Evolutionary conservation across 2,888 invertebrate species (phyloP).

Genomic region (Drosophila phalerata): DNA sequence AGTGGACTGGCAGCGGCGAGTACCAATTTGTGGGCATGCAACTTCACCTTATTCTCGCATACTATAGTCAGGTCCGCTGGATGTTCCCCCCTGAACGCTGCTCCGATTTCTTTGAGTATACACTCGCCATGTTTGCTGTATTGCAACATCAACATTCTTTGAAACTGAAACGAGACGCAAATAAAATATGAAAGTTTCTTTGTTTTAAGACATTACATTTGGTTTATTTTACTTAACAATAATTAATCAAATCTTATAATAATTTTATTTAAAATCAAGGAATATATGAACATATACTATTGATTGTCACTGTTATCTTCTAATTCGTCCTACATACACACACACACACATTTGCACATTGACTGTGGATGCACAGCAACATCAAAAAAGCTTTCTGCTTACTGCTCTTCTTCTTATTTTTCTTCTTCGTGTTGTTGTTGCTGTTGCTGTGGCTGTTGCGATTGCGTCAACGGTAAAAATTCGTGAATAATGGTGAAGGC

Average conservation of each 20-base stretch:
- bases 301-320: neutral
- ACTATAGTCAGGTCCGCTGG: slow-evolving; percentile 94
- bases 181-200: neutral
- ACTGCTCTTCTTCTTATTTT: neutral
- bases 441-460: slow-evolving; percentile 19
- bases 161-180: slow-evolving; percentile 76
- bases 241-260: too few species aligned
- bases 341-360: slow-evolving; percentile 2
- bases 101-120: slow-evolving; percentile 95
- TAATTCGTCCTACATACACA: slow-evolving; percentile 1
- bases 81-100: slow-evolving; percentile 94
- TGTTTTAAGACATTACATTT: too few species aligned
- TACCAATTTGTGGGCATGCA: slow-evolving; percentile 93
- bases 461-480: slow-evolving; percentile 39
- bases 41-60: slow-evolving; percentile 93
- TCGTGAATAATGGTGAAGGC: slow-evolving; percentile 47
- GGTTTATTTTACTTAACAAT: too few species aligned
- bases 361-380: neutral
- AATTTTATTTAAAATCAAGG: neutral
- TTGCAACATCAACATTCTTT: slow-evolving; percentile 92
- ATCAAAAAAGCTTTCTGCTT: slow-evolving; percentile 22
- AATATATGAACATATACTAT: neutral
- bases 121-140: slow-evolving; percentile 97
- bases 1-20: slow-evolving; percentile 95
- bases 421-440: neutral